Percentiles rank a stretch among this genome's conserved stretches.
These are phyloP conservation scores for Rhynchotus rufescens DNA, from an alignment of 2,797 vertebrate species.

Conservation along the genomic window DNA sequence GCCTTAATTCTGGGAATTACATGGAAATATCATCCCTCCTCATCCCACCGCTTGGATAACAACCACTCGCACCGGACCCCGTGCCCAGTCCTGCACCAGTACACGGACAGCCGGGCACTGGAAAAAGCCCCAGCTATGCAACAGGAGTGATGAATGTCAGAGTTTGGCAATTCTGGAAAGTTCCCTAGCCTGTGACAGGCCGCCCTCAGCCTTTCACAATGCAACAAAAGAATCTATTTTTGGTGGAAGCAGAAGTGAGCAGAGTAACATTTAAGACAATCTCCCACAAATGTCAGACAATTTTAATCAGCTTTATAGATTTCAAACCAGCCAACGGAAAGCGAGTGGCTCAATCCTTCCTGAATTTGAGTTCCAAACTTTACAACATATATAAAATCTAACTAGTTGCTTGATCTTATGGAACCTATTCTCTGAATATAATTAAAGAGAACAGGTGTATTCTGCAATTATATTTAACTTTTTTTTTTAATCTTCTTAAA, in stretches of 20 bases:
- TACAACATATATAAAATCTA: neutral
- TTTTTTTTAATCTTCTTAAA: neutral
- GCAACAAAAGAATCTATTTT: neutral
- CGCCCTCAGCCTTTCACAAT: no score
- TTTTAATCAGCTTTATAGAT: neutral
- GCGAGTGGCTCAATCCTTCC: rapidly evolving
- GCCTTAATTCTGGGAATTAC: neutral
- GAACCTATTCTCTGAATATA: neutral
- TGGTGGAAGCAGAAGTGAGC: neutral
- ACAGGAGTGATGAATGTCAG: neutral
- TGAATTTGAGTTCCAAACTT: neutral
- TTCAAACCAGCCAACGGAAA: neutral
- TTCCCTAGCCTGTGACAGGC: neutral
- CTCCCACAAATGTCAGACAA: neutral
- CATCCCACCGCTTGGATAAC: neutral
- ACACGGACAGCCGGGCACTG: rapidly evolving
- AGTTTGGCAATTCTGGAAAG: neutral
- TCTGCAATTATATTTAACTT: neutral
- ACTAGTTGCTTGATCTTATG: neutral
- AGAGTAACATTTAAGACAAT: neutral
- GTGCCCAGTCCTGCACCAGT: no score
- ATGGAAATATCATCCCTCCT: rapidly evolving
- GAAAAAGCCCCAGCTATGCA: neutral
- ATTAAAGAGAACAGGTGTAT: neutral
- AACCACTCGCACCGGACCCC: rapidly evolving